A percentile compares a stretch with the other conserved stretches of the same genome.
phyloP scores from a whole-genome alignment of 2,888 invertebrate species.

The Drosophila eohydei region DNA sequence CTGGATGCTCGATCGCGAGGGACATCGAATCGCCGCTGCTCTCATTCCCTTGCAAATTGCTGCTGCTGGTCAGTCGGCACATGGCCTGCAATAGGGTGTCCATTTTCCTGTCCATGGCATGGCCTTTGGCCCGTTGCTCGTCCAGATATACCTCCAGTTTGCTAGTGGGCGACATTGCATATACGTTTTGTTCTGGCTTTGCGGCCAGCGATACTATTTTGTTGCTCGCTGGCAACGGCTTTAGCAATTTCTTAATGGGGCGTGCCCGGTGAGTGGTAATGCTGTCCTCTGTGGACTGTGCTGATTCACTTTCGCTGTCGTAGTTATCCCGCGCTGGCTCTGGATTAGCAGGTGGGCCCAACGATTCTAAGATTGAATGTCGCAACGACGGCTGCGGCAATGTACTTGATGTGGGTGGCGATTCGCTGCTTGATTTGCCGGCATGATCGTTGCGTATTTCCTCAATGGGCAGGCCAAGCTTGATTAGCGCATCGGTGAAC shows the following conservation, averaged over 20 bases:
- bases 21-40: background rate
- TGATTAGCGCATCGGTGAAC: conserved; percentile 23
- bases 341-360: rapidly evolving
- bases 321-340: background rate
- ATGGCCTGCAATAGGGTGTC: conserved; percentile 48
- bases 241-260: background rate
- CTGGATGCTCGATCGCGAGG: background rate
- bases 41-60: background rate
- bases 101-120: conserved; percentile 48
- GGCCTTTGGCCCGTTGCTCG: conserved; percentile 38
- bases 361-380: background rate
- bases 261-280: background rate
- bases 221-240: conserved; percentile 2
- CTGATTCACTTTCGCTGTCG: conserved; percentile 39
- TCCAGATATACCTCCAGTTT: conserved; percentile 34
- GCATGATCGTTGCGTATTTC: background rate
- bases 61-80: conserved; percentile 23
- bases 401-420: background rate
- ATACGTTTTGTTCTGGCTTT: background rate
- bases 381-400: background rate
- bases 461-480: conserved; percentile 31
- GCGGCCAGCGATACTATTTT: background rate
- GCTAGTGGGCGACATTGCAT: background rate
- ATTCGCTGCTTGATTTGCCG: background rate
- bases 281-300: conserved; percentile 29